Base-by-base conservation (phyloP, 2,888 invertebrate genomes). In the Dolomedes plantarius region DNA sequence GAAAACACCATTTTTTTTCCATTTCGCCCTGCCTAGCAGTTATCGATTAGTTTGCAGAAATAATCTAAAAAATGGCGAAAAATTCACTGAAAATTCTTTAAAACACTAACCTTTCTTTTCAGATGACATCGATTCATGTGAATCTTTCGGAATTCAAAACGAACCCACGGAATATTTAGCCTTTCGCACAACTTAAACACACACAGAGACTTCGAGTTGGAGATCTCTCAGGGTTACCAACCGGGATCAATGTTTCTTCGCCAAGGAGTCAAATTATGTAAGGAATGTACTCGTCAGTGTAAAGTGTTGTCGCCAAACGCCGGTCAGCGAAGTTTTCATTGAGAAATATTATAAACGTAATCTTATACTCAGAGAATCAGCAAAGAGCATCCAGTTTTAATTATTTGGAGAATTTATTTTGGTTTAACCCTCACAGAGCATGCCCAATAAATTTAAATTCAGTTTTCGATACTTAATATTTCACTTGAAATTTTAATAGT, bases 121-220 rank as follows among this genome's bases (percentile, higher is more conserved):
- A 65, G 86, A 86, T 86, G 86, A 80, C 86, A 86, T 86, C 73
- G 73, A 86, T 64, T 79, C 85, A 86, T 86, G 79, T 86, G 79
- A 73, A 86, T 72, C 28, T n/a, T 23, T 79, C 85, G 41, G 41
- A 62, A 69, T 74, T 86, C 32, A 23, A 31, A 79, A 68, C 78
- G 65, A 86, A 29, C 41, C 32, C 72, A 64, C 64, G 71, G 68
- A 83, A 77, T 72, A 69, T 71, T 77, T 67, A 32, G 36, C 71
- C 76, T 50, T 76, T 64, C 27, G 28, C 31, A 68, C 73, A 67
- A 85, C 77, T 72, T 85, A 77, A 77, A 67, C n/a, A 71, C 41
- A 68, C 46, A 85, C 77, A 83, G 31, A 29, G 46, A 46, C 31
- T 41, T 72, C 76, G 76, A 75, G 74, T 76, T 76, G 62, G 65